Evolutionary conservation across 2,113 vertebrate species (phyloP).

Genomic region (Paramormyrops kingsleyae): DNA sequence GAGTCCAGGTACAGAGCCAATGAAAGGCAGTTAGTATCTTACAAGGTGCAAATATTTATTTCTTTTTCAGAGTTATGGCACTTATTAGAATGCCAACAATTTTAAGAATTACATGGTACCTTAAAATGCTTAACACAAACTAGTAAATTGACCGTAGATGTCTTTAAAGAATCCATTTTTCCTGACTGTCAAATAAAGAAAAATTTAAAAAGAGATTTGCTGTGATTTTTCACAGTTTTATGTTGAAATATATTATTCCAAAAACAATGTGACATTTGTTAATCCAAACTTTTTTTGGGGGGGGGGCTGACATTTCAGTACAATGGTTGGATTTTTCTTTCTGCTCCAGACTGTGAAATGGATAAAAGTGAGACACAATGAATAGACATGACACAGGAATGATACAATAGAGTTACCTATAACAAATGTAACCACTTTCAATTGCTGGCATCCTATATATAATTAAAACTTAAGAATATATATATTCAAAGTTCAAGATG

Average conservation of each 20-base stretch:
- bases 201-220: not conserved
- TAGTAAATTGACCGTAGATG: not conserved
- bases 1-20: not conserved
- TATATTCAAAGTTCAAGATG: not conserved
- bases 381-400: not conserved
- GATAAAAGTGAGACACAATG: not conserved
- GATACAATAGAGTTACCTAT: too few relatives aligned
- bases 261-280: not conserved
- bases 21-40: not conserved
- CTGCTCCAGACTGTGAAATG: not conserved
- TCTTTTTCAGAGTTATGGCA: not conserved
- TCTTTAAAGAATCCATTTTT: not conserved
- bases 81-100: not conserved
- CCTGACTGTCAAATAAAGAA: not conserved
- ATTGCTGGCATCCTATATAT: not conserved
- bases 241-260: constrained; percentile 1
- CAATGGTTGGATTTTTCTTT: not conserved
- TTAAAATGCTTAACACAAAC: not conserved
- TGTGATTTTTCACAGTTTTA: not conserved
- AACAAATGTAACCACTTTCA: not conserved
- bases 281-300: not conserved
- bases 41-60: not conserved
- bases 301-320: not conserved
- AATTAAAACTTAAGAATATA: not conserved
- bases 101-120: not conserved